A percentile compares a stretch with the other conserved stretches of the same genome.
These are phyloP conservation scores for Notodonta dromedarius DNA, from an alignment of 2,888 invertebrate genomes.

Conservation along the genomic window DNA sequence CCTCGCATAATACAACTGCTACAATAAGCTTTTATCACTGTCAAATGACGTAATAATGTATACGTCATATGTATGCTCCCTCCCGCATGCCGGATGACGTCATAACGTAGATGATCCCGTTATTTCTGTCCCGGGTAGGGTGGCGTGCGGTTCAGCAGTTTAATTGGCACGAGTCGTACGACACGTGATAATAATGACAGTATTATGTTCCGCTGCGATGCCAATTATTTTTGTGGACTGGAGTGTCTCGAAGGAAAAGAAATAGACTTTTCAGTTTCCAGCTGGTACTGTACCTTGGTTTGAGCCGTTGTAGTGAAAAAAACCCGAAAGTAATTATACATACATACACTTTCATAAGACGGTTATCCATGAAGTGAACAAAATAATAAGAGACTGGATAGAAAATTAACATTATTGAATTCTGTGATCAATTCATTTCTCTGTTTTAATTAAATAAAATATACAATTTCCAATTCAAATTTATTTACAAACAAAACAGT, in stretches of 20 bases:
- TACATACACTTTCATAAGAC: neutral
- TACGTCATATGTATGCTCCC: neutral
- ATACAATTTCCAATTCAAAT: neutral
- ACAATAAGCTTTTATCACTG: constrained; percentile 3
- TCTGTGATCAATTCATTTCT: constrained; percentile 11
- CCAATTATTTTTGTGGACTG: constrained; percentile 24
- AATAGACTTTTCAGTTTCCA: neutral
- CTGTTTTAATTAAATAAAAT: constrained; percentile 14
- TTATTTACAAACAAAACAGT: constrained; percentile 8
- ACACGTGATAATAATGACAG: constrained; percentile 19
- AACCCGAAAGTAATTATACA: neutral
- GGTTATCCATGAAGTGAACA: constrained; percentile 2
- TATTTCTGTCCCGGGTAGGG: neutral
- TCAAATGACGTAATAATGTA: constrained; percentile 1
- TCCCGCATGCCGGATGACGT: constrained; percentile 2
- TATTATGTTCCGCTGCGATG: constrained; percentile 20
- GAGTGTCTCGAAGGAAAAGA: constrained; percentile 18
- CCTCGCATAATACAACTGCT: neutral
- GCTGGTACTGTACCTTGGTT: too few relatives aligned
- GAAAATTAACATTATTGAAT: constrained; percentile 14
- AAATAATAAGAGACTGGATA: neutral
- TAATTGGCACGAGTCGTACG: constrained; percentile 32
- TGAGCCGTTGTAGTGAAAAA: too few relatives aligned
- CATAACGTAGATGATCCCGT: neutral
- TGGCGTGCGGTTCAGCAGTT: constrained; percentile 20